These are phyloP conservation scores for Drosophila virilis DNA, from an alignment of 1,140 invertebrate species.

Conservation along the genomic window DNA sequence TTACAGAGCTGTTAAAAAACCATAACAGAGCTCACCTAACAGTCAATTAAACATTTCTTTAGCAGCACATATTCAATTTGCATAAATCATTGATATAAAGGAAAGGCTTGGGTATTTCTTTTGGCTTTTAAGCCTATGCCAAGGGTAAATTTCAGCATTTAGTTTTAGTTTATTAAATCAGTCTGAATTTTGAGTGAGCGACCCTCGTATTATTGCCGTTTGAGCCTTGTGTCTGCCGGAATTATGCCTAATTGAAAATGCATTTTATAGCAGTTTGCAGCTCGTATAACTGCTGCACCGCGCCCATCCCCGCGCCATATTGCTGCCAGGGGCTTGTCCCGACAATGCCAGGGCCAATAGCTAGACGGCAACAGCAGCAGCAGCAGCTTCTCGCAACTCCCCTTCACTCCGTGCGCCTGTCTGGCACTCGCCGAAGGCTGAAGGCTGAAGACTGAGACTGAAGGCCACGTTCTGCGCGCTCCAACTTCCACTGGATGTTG, in stretches of 20 bases:
- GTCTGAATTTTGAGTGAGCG: background rate
- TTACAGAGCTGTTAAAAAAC: too few species aligned
- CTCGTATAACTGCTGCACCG: conserved; percentile 40
- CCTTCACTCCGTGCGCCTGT: conserved; percentile 56
- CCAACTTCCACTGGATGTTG: conserved; percentile 30
- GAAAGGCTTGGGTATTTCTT: too few species aligned
- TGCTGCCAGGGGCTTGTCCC: conserved; percentile 26
- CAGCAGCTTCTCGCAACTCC: conserved; percentile 32
- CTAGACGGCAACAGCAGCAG: conserved; percentile 30
- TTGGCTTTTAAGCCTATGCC: too few species aligned
- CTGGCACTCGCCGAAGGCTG: conserved; percentile 62
- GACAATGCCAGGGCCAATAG: conserved; percentile 69
- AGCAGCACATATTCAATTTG: background rate
- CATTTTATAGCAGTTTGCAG: conserved; percentile 70
- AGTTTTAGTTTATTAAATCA: background rate
- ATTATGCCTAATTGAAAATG: conserved; percentile 78
- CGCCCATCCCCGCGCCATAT: background rate
- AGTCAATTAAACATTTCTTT: background rate
- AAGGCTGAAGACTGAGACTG: conserved; percentile 57
- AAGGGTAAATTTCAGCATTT: too few species aligned
- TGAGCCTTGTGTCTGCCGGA: conserved; percentile 49
- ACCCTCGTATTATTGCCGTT: conserved; percentile 15
- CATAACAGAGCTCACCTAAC: background rate
- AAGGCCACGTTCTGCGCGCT: conserved; percentile 63
- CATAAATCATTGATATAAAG: too few species aligned